A percentile compares a stretch with the other conserved stretches of the same genome.
Evolutionary conservation across 2,888 invertebrate species (phyloP).

Genomic region (Capitulum mitella): DNA sequence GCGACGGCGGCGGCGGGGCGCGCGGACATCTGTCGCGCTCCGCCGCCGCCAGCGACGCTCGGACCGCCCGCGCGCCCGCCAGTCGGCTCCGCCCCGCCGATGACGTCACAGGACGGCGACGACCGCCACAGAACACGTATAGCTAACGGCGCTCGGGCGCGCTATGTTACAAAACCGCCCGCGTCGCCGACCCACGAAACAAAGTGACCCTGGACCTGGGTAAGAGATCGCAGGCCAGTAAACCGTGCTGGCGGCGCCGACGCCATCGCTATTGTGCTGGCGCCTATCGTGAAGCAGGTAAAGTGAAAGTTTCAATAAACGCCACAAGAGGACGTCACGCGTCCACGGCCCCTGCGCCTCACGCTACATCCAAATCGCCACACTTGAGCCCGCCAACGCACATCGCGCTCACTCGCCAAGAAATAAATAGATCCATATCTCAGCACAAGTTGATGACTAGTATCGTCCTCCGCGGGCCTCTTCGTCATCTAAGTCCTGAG

Average conservation of each 20-base stretch:
- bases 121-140: no score
- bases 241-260: background rate
- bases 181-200: background rate
- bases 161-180: slow-evolving; percentile 6
- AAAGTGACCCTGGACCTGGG: background rate
- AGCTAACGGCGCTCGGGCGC: background rate
- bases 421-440: slow-evolving; percentile 7
- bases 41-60: slow-evolving; percentile 1
- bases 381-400: background rate
- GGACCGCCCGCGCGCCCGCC: background rate
- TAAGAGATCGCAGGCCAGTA: background rate
- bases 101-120: background rate
- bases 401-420: background rate
- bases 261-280: background rate
- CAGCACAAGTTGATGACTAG: background rate
- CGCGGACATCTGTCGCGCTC: background rate
- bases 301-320: background rate
- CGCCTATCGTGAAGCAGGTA: slow-evolving; percentile 14
- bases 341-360: background rate
- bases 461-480: background rate
- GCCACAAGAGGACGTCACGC: background rate
- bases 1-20: background rate
- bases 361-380: background rate
- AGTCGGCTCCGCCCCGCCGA: background rate
- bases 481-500: background rate